A percentile compares a stretch with the other conserved stretches of the same genome.
phyloP scores from a whole-genome alignment of 2,113 vertebrate genomes.

The Polypterus bichir region DNA sequence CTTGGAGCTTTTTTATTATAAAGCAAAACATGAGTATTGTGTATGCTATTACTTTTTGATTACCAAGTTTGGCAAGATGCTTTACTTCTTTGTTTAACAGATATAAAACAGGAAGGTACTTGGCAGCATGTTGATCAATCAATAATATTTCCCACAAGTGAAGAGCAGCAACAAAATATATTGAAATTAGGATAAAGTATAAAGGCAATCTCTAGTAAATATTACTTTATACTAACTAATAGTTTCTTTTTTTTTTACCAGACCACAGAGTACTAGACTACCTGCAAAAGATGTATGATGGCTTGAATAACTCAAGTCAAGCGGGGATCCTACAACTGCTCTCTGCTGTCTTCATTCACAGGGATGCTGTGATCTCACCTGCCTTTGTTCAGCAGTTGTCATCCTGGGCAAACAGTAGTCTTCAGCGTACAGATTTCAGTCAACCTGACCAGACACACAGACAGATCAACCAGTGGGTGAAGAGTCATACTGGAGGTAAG shows the following conservation, averaged over 20 bases:
- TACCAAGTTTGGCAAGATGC: no score
- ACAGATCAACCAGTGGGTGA: constrained; percentile 24
- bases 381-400: constrained; percentile 41
- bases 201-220: no score
- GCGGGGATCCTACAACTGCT: constrained; percentile 45
- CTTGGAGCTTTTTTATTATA: no score
- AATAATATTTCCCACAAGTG: no score
- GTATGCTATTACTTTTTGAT: no score
- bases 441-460: constrained; percentile 28
- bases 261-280: constrained; percentile 52
- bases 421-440: constrained; percentile 53
- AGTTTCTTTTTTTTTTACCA: constrained; percentile 25
- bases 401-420: constrained; percentile 57
- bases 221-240: no score
- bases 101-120: no score
- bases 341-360: constrained; percentile 56
- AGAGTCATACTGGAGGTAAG: constrained; percentile 34
- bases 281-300: constrained; percentile 28
- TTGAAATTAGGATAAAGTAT: no score
- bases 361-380: constrained; percentile 34
- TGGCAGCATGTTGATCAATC: no score
- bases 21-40: no score
- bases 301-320: constrained; percentile 34
- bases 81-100: no score
- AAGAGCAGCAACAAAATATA: no score